Evolutionary conservation across 2,888 invertebrate genomes (phyloP).

Genomic region (Cylloceria caligata): DNA sequence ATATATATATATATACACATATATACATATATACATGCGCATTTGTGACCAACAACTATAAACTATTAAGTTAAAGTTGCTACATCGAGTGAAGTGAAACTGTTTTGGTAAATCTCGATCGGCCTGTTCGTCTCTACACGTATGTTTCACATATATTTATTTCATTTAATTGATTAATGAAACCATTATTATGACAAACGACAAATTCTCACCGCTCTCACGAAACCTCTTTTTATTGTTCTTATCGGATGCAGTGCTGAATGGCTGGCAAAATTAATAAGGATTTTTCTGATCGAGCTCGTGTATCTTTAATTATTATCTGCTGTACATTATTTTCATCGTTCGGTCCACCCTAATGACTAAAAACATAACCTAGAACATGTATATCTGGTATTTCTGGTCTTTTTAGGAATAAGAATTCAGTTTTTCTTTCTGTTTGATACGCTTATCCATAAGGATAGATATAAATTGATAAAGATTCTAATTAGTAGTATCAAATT

Average conservation of each 20-base stretch:
- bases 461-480: neutral
- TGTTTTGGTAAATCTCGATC: conserved; percentile 28
- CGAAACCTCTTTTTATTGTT: neutral
- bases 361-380: conserved; percentile 34
- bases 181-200: neutral
- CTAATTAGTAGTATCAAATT: neutral
- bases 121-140: neutral
- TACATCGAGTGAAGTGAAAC: conserved; percentile 16
- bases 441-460: neutral
- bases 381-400: neutral
- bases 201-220: neutral
- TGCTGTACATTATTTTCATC: conserved; percentile 16
- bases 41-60: conserved; percentile 42
- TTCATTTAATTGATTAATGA: neutral
- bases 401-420: neutral
- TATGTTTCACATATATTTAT: neutral
- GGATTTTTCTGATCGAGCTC: neutral
- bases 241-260: neutral
- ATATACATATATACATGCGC: too few relatives aligned
- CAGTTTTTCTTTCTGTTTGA: neutral
- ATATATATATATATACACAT: conserved; percentile 29
- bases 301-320: neutral
- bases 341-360: neutral
- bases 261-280: neutral
- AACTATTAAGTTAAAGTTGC: conserved; percentile 36